Evolutionary conservation across 2,113 vertebrate species (phyloP).

Genomic region (Jaculus jaculus): DNA sequence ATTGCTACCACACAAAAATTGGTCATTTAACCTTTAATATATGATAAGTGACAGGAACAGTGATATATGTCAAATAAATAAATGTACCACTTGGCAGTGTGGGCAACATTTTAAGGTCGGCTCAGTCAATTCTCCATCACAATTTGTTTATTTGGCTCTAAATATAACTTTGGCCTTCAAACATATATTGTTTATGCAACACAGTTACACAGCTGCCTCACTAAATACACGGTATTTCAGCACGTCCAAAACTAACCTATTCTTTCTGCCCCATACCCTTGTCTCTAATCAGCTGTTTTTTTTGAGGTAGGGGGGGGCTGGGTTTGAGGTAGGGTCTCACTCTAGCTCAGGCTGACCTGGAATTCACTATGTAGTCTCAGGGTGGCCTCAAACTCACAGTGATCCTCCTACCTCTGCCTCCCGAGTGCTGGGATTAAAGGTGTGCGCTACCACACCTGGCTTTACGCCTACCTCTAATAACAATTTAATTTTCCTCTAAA

Average conservation of each 20-base stretch:
- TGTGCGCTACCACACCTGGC: too few species aligned
- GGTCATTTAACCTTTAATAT: neutral
- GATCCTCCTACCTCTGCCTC: too few species aligned
- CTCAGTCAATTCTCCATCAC: neutral
- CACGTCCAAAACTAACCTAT: neutral
- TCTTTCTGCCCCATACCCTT: neutral
- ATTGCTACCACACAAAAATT: constrained; percentile 21
- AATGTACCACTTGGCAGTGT: neutral
- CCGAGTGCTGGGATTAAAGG: too few species aligned
- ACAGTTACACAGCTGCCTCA: neutral
- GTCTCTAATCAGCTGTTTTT: too few species aligned
- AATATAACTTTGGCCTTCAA: neutral
- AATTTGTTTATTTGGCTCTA: constrained; percentile 39
- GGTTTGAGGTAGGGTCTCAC: too few species aligned
- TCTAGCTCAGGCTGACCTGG: too few species aligned
- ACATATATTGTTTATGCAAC: neutral
- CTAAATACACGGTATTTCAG: neutral
- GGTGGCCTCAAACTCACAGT: too few species aligned
- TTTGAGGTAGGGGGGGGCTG: too few species aligned
- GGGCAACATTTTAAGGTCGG: constrained; percentile 29
- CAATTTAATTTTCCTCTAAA: neutral
- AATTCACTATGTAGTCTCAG: too few species aligned
- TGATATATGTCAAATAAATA: constrained; percentile 12
- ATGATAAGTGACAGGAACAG: constrained; percentile 18
- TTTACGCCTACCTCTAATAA: neutral